Conservation (phyloP, 2,113 vertebrate species). For the Zapornia atra region DNA sequence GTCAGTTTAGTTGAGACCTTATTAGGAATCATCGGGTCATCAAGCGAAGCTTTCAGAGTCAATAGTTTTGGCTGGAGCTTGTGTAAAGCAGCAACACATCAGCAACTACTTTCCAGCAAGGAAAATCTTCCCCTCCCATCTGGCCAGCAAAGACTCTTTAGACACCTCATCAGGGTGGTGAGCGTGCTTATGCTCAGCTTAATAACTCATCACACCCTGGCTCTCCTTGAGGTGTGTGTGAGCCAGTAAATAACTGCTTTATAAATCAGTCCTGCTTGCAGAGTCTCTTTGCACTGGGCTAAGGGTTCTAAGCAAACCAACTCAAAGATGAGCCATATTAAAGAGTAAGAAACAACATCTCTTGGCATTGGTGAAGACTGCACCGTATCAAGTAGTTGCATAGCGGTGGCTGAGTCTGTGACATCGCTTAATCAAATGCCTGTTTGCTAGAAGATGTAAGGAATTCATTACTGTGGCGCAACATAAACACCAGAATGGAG, state of each 20-base stretch:
- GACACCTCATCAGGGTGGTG: not conserved
- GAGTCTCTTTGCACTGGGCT: not conserved
- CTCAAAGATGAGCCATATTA: not conserved
- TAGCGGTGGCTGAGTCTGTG: not conserved
- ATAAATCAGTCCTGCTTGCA: not conserved
- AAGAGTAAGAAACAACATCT: not conserved
- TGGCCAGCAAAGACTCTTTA: not conserved
- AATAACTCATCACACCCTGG: not conserved
- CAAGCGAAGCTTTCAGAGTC: not conserved
- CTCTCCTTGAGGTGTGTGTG: not conserved
- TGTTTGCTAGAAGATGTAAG: not conserved
- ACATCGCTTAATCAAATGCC: not conserved
- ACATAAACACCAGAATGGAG: not conserved
- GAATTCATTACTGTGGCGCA: not conserved
- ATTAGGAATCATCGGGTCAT: not conserved
- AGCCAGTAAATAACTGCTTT: not conserved
- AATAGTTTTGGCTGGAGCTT: not conserved
- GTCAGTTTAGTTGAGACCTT: not conserved
- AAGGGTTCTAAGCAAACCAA: not conserved
- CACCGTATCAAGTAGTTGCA: not conserved
- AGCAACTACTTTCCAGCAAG: not conserved
- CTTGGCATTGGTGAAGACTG: not conserved
- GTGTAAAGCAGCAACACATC: not conserved
- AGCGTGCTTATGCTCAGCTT: not conserved
- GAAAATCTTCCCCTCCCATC: not conserved